Percentiles rank a stretch among this genome's conserved stretches.
Conservation (phyloP, 2,888 invertebrate genomes). For the Aspidiotus destructor region DNA sequence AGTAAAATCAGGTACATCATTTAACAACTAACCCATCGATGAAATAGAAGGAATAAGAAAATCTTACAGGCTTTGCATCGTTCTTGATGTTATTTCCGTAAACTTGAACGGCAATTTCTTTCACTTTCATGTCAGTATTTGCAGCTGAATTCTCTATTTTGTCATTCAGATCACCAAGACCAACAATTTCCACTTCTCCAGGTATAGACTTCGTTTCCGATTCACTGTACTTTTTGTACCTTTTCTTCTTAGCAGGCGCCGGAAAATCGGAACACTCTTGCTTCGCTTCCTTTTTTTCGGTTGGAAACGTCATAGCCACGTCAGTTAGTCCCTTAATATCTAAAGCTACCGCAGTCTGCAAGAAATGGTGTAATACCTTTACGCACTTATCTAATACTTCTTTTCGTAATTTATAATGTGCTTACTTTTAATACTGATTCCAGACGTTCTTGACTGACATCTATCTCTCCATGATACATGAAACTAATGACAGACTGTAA, state of each 20-base stretch:
- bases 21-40: no score
- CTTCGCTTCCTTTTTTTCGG: conserved; percentile 38
- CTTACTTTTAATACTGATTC: conserved; percentile 52
- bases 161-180: conserved; percentile 6
- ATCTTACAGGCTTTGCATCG: no score
- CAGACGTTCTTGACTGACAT: conserved; percentile 78
- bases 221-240: conserved; percentile 58
- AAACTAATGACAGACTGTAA: conserved; percentile 81
- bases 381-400: not conserved
- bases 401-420: not conserved
- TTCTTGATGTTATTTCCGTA: no score
- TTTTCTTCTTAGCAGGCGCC: conserved; percentile 51
- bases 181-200: conserved; percentile 40
- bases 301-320: conserved; percentile 57
- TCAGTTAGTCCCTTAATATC: conserved; percentile 83
- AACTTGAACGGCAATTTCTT: no score
- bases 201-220: conserved; percentile 44
- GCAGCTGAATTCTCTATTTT: not conserved
- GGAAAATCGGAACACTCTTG: conserved; percentile 46
- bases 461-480: conserved; percentile 87
- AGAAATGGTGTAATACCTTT: not conserved
- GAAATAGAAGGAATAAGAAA: no score
- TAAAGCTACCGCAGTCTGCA: conserved; percentile 71
- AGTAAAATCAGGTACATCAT: no score
- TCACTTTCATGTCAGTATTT: no score